A percentile compares a stretch with the other conserved stretches of the same genome.
These are phyloP conservation scores for Cygnus buccinator DNA, from an alignment of 2,113 vertebrate genomes.

Conservation along the genomic window DNA sequence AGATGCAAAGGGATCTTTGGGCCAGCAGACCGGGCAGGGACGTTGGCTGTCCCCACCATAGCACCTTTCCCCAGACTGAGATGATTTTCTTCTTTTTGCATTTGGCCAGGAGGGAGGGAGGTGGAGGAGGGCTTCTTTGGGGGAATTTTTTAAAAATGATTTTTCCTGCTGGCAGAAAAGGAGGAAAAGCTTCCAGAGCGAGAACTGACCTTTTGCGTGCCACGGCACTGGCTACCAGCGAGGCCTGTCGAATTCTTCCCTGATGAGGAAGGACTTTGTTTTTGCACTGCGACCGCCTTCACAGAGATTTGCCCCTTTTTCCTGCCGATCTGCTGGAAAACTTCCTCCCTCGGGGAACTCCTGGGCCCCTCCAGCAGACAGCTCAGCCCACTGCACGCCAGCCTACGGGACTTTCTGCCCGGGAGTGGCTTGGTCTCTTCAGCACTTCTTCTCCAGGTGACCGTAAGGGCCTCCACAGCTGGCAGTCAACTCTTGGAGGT, in stretches of 20 bases:
- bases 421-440: background rate
- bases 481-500: fast-evolving
- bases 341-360: background rate
- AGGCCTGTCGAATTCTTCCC: background rate
- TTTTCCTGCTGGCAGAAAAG: conserved; percentile 12
- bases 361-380: background rate
- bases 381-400: fast-evolving
- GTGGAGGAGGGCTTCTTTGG: background rate
- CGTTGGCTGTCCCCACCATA: background rate
- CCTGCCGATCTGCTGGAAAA: background rate
- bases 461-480: background rate
- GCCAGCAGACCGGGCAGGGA: background rate
- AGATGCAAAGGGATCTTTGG: background rate
- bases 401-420: background rate
- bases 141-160: background rate
- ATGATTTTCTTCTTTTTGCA: background rate
- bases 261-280: conserved; percentile 42
- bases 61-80: fast-evolving
- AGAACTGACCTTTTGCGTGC: background rate
- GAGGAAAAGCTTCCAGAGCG: background rate
- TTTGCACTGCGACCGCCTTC: fast-evolving
- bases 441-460: background rate
- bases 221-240: background rate
- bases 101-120: background rate
- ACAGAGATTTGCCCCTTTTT: background rate